Evolutionary conservation across 2,888 invertebrate genomes (phyloP).

Genomic region (Notodonta dromedarius): DNA sequence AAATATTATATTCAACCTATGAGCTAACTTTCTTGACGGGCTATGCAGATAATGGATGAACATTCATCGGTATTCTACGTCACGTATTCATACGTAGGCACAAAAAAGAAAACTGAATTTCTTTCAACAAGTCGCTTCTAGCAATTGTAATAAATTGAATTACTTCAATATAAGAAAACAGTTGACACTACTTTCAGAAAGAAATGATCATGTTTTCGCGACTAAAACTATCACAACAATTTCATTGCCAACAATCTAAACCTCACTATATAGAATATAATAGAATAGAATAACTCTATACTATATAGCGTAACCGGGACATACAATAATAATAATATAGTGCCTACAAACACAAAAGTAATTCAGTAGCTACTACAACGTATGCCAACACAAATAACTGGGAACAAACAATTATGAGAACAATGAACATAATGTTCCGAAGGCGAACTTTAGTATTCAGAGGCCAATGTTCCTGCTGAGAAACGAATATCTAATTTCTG

Average conservation of each 20-base stretch:
- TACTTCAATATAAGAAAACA: not conserved
- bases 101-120: too few species aligned
- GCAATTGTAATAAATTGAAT: too few species aligned
- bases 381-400: conserved; percentile 10
- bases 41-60: too few species aligned
- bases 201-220: not conserved
- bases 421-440: conserved; percentile 27
- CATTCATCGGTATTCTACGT: too few species aligned
- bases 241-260: not conserved
- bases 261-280: not conserved
- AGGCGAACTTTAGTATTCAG: conserved; percentile 43
- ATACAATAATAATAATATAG: too few species aligned
- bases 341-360: conserved; percentile 11
- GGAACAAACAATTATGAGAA: conserved; percentile 33
- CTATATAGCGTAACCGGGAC: too few species aligned
- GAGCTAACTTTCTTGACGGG: not conserved
- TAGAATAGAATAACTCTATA: too few species aligned
- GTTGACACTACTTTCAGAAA: conserved; percentile 1
- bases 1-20: not conserved
- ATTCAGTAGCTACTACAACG: conserved; percentile 9
- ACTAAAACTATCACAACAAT: not conserved
- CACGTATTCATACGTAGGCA: too few species aligned
- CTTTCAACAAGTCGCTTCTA: too few species aligned
- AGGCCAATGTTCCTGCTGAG: conserved; percentile 54
- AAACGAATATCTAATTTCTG: conserved; percentile 69